Percentiles rank a stretch among this genome's conserved stretches.
Conservation (phyloP, 1,140 invertebrate species). For the Cyclina sinensis region DNA sequence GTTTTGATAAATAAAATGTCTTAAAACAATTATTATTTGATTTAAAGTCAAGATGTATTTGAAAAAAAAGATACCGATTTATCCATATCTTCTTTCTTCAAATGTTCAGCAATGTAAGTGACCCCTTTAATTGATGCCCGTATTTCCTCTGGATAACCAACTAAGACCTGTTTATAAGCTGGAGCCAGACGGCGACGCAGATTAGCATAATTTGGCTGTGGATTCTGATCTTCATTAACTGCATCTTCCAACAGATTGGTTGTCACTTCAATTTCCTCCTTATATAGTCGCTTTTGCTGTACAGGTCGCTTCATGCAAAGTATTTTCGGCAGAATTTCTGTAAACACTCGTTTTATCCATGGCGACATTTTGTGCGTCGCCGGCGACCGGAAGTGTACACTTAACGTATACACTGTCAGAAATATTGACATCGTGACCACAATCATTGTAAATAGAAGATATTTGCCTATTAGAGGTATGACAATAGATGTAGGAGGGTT, state of each 20-base stretch:
- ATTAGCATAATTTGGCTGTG: constrained; percentile 8
- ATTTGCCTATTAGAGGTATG: constrained; percentile 85
- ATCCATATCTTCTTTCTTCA: constrained; percentile 89
- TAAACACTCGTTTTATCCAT: constrained; percentile 85
- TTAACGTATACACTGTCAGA: constrained; percentile 86
- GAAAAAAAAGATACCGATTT: too few species aligned
- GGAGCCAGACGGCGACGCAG: constrained; percentile 2
- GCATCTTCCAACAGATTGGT: constrained; percentile 87
- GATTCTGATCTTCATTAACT: constrained; percentile 29
- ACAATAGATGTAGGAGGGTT: constrained; percentile 86
- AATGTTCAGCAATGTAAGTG: constrained; percentile 98
- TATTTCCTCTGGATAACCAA: constrained; percentile 90
- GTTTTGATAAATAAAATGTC: too few species aligned
- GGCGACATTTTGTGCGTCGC: constrained; percentile 86
- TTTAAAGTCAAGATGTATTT: too few species aligned
- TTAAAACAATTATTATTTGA: too few species aligned
- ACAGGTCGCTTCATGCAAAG: constrained; percentile 85
- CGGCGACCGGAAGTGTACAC: constrained; percentile 85
- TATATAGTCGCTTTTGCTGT: constrained; percentile 62
- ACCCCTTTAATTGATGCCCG: constrained; percentile 96
- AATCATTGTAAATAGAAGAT: constrained; percentile 86
- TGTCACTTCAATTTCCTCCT: constrained; percentile 92
- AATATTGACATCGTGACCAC: constrained; percentile 87
- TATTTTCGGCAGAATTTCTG: constrained; percentile 85
- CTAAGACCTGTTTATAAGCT: constrained; percentile 25